Evolutionary conservation across 2,888 invertebrate species (phyloP).

Genomic region (Synanthedon tipuliformis): DNA sequence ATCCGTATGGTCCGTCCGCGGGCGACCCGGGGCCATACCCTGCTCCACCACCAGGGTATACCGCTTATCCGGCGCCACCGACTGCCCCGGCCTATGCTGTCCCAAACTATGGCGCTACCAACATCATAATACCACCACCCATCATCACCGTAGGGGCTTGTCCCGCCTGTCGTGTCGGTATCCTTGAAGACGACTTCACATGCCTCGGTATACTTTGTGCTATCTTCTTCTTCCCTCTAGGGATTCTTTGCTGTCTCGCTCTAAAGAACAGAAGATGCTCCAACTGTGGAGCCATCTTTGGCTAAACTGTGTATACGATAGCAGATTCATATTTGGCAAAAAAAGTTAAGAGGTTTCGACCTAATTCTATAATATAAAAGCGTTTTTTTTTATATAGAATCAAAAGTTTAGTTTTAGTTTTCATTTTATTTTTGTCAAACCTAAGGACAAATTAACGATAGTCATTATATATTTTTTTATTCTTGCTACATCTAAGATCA

Average conservation of each 20-base stretch:
- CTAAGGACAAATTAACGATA: neutral
- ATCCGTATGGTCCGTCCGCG: slow-evolving; percentile 15
- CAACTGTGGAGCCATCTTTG: slow-evolving; percentile 88
- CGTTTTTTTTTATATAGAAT: too few relatives aligned
- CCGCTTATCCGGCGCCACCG: slow-evolving; percentile 40
- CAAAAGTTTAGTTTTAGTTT: neutral
- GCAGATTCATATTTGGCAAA: neutral
- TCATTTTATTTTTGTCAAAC: neutral
- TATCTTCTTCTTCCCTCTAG: slow-evolving; percentile 87
- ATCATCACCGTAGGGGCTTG: slow-evolving; percentile 89
- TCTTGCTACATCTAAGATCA: too few relatives aligned
- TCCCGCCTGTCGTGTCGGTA: slow-evolving; percentile 89
- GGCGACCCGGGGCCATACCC: slow-evolving; percentile 37
- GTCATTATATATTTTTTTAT: too few relatives aligned
- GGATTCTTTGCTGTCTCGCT: slow-evolving; percentile 87
- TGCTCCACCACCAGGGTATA: slow-evolving; percentile 70
- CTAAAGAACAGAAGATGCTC: slow-evolving; percentile 87
- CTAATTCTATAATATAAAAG: too few relatives aligned
- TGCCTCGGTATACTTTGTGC: slow-evolving; percentile 87
- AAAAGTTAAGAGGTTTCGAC: too few relatives aligned
- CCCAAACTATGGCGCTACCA: slow-evolving; percentile 72
- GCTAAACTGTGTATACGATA: slow-evolving; percentile 36
- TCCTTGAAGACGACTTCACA: slow-evolving; percentile 88
- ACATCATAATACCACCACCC: slow-evolving; percentile 76
- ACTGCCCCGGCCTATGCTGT: slow-evolving; percentile 56